These are phyloP conservation scores for Amphimallon solstitiale DNA, from an alignment of 2,888 invertebrate species.

Conservation along the genomic window DNA sequence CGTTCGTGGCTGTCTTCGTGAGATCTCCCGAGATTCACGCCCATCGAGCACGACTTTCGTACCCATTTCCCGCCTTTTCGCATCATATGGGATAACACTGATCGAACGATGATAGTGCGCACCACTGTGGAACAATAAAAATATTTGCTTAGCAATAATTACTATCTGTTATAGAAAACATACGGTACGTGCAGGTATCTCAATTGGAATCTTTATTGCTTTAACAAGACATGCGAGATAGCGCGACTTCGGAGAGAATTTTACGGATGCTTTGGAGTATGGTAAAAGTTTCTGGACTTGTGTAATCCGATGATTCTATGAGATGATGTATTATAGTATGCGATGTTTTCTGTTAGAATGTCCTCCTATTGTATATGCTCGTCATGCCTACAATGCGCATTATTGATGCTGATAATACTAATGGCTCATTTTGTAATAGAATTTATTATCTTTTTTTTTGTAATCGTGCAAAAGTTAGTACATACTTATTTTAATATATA, in stretches of 20 bases:
- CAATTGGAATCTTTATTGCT: constrained; percentile 42
- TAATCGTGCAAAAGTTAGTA: too few relatives aligned
- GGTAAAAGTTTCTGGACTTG: constrained; percentile 19
- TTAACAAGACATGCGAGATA: constrained; percentile 38
- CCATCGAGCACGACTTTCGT: constrained; percentile 59
- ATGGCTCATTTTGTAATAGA: too few relatives aligned
- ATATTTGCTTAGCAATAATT: constrained; percentile 62
- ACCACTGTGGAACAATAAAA: constrained; percentile 58
- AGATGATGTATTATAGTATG: background rate
- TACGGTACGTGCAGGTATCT: constrained; percentile 43
- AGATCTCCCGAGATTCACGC: constrained; percentile 52
- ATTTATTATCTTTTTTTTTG: too few relatives aligned
- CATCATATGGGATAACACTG: constrained; percentile 59
- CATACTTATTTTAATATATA: too few relatives aligned
- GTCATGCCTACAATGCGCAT: too few relatives aligned
- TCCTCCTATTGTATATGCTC: too few relatives aligned
- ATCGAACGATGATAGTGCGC: constrained; percentile 43
- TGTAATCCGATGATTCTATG: constrained; percentile 2
- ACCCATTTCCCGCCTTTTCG: constrained; percentile 57
- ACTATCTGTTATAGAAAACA: constrained; percentile 46
- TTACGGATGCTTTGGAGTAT: constrained; percentile 11
- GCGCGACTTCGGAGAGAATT: constrained; percentile 12
- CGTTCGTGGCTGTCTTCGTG: constrained; percentile 42
- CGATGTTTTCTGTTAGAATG: too few relatives aligned
- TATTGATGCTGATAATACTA: too few relatives aligned